Percentiles rank a stretch among this genome's conserved stretches.
phyloP scores from a whole-genome alignment of 2,888 invertebrate species.

The Cactoblastis cactorum region DNA sequence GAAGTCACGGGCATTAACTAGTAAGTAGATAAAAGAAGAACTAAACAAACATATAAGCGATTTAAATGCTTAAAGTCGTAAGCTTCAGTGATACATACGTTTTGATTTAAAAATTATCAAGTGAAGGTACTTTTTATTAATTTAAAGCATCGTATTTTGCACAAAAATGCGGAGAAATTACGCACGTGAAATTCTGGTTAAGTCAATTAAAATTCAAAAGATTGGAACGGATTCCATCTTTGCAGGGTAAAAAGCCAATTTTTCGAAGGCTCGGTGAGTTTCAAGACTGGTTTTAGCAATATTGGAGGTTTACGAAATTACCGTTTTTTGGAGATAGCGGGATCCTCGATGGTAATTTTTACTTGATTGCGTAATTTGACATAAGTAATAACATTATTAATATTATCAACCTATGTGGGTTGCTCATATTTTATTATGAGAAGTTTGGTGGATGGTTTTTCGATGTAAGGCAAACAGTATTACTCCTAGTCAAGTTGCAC shows the following conservation, averaged over 20 bases:
- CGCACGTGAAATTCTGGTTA: slow-evolving; percentile 6
- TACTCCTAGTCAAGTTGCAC: too few species aligned
- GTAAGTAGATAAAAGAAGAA: too few species aligned
- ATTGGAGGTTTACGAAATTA: slow-evolving; percentile 25
- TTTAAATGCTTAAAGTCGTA: too few species aligned
- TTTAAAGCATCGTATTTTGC: not conserved
- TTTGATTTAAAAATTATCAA: not conserved
- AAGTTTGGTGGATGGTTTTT: too few species aligned
- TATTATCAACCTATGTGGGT: too few species aligned
- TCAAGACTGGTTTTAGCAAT: slow-evolving; percentile 20
- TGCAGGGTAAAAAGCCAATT: slow-evolving; percentile 15
- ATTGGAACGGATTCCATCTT: not conserved
- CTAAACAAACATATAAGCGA: too few species aligned
- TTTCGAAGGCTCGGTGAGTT: slow-evolving; percentile 10
- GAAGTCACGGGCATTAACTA: too few species aligned
- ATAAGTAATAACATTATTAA: too few species aligned
- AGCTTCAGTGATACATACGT: too few species aligned
- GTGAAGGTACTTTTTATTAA: not conserved
- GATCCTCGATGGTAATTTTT: slow-evolving; percentile 19
- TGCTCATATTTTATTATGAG: too few species aligned
- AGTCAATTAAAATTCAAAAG: slow-evolving; percentile 4
- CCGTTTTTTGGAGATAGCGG: slow-evolving; percentile 31
- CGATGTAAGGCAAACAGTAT: too few species aligned
- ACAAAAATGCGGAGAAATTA: not conserved
- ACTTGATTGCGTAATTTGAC: not conserved